phyloP scores from a whole-genome alignment of 2,113 vertebrate species.

The Boulengeromyrus knoepffleri region DNA sequence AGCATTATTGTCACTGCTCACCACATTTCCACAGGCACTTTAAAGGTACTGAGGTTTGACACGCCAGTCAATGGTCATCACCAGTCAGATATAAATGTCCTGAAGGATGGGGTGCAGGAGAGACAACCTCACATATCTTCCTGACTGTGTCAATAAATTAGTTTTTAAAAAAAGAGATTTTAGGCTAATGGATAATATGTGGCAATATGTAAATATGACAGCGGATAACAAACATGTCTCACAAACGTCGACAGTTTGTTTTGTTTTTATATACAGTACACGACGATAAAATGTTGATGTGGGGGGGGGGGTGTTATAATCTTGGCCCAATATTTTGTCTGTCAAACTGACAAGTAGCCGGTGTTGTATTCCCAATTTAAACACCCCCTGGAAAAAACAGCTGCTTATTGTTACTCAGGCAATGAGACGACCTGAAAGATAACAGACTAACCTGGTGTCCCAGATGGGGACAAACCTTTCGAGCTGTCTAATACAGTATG shows the following conservation, averaged over 20 bases:
- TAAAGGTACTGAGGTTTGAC: neutral
- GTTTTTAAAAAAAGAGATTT: neutral
- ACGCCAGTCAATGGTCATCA: neutral
- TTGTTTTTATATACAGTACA: neutral
- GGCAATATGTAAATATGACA: neutral
- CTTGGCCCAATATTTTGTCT: neutral
- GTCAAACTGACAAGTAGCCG: neutral
- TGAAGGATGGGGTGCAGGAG: neutral
- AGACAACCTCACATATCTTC: neutral
- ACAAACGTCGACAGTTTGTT: neutral
- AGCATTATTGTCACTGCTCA: neutral
- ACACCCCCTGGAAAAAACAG: neutral
- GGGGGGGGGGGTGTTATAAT: neutral
- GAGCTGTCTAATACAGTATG: neutral
- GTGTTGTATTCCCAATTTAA: neutral
- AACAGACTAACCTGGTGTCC: neutral
- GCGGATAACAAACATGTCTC: neutral
- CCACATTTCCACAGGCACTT: neutral
- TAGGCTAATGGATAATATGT: neutral
- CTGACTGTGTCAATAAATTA: neutral
- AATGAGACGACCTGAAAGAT: neutral
- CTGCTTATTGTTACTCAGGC: neutral
- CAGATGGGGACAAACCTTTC: neutral
- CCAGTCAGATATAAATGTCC: neutral
- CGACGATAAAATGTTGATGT: neutral